Percentiles rank a stretch among this genome's conserved stretches.
Conservation (phyloP, 1,140 invertebrate genomes). For the Himalopsyche phryganea region DNA sequence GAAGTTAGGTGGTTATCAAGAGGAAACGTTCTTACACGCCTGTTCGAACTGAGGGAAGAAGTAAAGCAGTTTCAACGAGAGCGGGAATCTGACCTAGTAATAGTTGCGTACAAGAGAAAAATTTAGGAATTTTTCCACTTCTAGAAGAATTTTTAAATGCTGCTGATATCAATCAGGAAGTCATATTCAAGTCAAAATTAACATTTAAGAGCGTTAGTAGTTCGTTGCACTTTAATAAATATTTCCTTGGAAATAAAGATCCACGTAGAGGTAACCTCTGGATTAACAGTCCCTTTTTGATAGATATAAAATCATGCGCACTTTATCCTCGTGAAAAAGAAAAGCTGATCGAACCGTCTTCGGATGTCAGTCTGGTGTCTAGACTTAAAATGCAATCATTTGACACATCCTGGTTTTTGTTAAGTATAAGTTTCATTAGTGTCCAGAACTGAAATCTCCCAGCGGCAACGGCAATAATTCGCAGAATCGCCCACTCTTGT, state of each 20-base stretch:
- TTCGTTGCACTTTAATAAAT: not conserved
- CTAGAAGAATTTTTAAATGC: not conserved
- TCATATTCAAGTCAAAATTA: not conserved
- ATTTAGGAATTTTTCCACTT: not conserved
- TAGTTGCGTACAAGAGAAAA: not conserved
- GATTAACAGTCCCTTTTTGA: not conserved
- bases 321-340: too few species aligned
- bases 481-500: too few species aligned
- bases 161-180: not conserved
- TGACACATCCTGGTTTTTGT: too few species aligned
- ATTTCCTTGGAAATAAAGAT: not conserved
- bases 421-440: too few species aligned
- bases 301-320: not conserved
- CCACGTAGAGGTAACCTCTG: too few species aligned
- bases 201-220: not conserved
- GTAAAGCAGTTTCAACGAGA: constrained; percentile 5
- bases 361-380: too few species aligned
- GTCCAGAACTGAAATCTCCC: too few species aligned
- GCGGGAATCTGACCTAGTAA: constrained; percentile 1
- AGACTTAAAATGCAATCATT: too few species aligned
- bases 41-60: constrained; percentile 9
- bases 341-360: not conserved
- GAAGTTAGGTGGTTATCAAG: constrained; percentile 13
- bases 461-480: too few species aligned
- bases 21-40: constrained; percentile 8